phyloP scores from a whole-genome alignment of 37 sponge, comb jelly and placozoan species.

The Lycopodina hypogea region DNA sequence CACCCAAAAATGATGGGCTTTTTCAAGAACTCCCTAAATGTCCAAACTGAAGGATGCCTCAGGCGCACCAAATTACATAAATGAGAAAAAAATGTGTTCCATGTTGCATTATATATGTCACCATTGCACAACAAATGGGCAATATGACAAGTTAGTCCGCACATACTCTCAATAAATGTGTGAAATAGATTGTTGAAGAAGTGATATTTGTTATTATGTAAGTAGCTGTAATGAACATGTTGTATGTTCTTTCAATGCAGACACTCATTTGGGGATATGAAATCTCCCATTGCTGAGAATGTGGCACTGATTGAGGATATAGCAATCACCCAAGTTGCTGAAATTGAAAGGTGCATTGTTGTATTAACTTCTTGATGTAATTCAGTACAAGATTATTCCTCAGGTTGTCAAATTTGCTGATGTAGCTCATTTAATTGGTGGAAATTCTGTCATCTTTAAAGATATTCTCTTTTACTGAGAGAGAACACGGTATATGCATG shows the following conservation, averaged over 20 bases:
- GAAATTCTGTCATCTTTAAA: constrained; percentile 2
- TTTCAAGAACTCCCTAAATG: too few species aligned
- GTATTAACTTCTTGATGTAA: neutral
- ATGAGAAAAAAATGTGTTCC: constrained; percentile 10
- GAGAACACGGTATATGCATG: constrained; percentile 30
- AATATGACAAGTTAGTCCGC: too few species aligned
- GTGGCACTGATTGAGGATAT: constrained; percentile 44
- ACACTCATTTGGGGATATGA: constrained; percentile 55
- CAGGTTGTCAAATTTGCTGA: constrained; percentile 26
- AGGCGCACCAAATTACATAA: neutral
- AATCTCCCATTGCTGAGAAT: constrained; percentile 17
- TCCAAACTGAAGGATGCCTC: neutral
- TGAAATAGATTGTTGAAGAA: too few species aligned
- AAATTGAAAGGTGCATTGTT: constrained; percentile 31
- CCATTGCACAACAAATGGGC: too few species aligned
- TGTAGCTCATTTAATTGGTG: constrained; percentile 29
- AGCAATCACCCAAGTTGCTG: constrained; percentile 19
- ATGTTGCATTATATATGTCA: too few species aligned
- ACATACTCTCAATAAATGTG: too few species aligned
- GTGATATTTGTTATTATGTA: too few species aligned
- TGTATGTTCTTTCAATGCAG: constrained; percentile 20
- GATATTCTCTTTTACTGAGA: constrained; percentile 57
- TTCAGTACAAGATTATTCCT: neutral
- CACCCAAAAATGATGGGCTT: neutral
- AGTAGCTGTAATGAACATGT: too few species aligned